Percentiles rank a stretch among this genome's conserved stretches.
phyloP scores from a whole-genome alignment of 2,797 vertebrate species.

The Numenius phaeopus region DNA sequence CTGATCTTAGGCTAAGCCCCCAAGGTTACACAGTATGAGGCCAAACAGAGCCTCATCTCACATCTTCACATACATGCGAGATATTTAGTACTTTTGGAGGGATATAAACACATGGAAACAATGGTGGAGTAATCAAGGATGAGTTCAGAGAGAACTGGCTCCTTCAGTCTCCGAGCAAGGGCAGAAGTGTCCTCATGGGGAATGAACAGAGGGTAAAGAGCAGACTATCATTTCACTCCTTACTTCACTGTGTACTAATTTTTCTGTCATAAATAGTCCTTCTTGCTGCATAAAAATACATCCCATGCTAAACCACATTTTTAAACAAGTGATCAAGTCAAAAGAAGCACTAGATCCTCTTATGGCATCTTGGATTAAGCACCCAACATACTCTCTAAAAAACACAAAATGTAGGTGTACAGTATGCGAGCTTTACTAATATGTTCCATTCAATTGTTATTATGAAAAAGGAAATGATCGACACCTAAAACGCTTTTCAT shows the following conservation, averaged over 20 bases:
- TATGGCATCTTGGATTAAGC: background rate
- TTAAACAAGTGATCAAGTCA: background rate
- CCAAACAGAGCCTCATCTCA: background rate
- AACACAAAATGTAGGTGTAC: background rate
- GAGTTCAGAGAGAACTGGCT: background rate
- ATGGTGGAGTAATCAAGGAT: background rate
- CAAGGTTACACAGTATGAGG: background rate
- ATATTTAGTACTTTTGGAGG: background rate
- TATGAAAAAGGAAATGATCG: constrained; percentile 33
- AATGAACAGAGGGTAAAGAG: background rate
- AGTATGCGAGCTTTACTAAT: constrained; percentile 28
- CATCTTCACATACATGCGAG: background rate
- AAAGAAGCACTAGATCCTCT: background rate
- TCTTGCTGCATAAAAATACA: background rate
- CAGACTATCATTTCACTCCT: background rate
- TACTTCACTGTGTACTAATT: background rate
- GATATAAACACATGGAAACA: background rate
- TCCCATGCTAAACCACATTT: background rate
- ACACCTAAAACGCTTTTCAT: background rate
- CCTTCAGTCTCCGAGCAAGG: background rate
- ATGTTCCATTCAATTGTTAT: constrained; percentile 41
- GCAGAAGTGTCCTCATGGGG: background rate
- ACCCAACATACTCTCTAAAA: background rate
- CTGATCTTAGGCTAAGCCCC: background rate
- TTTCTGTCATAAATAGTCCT: background rate